Conservation (phyloP, 2,888 invertebrate species). For the Melanchra persicariae region DNA sequence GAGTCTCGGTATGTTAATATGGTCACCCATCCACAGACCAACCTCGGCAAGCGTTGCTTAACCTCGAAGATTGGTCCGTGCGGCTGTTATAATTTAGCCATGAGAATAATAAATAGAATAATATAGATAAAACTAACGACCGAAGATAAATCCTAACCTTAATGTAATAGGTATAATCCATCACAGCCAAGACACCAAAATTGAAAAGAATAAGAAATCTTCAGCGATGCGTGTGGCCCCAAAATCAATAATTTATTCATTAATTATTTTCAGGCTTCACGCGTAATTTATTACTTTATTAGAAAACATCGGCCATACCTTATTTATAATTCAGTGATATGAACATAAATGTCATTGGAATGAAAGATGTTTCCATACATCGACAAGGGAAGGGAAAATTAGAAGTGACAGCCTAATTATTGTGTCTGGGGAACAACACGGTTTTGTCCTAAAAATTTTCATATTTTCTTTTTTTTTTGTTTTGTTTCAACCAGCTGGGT, state of each 20-base stretch:
- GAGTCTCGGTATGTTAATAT: too few relatives aligned
- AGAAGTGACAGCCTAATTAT: conserved; percentile 45
- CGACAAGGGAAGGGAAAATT: conserved; percentile 29
- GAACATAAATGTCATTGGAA: conserved; percentile 50
- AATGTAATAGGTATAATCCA: conserved; percentile 26
- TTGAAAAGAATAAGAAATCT: conserved; percentile 23
- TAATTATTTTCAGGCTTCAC: conserved; percentile 44
- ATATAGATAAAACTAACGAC: conserved; percentile 13
- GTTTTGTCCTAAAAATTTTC: conserved; percentile 12
- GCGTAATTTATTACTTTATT: conserved; percentile 40
- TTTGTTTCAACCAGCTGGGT: not conserved
- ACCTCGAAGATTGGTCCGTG: too few relatives aligned
- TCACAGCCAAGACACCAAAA: conserved; percentile 18
- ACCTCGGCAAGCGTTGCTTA: too few relatives aligned
- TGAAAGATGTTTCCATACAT: conserved; percentile 45
- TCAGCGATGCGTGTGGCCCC: conserved; percentile 6
- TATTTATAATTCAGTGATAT: conserved; percentile 56
- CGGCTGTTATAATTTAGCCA: too few relatives aligned
- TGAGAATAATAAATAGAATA: too few relatives aligned
- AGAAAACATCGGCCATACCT: conserved; percentile 37
- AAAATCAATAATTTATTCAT: conserved; percentile 47
- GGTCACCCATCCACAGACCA: too few relatives aligned
- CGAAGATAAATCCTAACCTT: conserved; percentile 6
- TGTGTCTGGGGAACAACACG: conserved; percentile 21
- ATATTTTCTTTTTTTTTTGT: not conserved